Percentiles rank a stretch among this genome's conserved stretches.
Evolutionary conservation across 2,113 vertebrate genomes (phyloP).

Genomic region (Genyomyrus donnyi): DNA sequence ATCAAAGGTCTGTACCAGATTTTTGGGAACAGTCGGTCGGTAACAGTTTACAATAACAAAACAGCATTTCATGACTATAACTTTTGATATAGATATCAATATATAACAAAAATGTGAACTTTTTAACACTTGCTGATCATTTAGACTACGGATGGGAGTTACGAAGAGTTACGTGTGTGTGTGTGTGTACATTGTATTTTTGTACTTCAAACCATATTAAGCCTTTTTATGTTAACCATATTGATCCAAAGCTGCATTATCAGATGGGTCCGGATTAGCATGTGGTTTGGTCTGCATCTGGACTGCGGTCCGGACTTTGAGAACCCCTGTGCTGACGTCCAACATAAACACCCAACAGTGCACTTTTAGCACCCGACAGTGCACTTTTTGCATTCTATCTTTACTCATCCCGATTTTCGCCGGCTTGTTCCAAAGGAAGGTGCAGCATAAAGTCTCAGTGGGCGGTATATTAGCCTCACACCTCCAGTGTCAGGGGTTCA

Average conservation of each 20-base stretch:
- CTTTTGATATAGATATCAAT: background rate
- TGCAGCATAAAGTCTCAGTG: background rate
- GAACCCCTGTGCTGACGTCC: background rate
- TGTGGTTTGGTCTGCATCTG: background rate
- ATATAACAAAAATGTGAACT: background rate
- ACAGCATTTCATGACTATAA: background rate
- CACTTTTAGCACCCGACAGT: background rate
- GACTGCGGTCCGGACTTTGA: background rate
- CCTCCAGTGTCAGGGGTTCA: background rate
- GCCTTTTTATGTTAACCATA: background rate
- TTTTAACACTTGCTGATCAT: background rate
- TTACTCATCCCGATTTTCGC: background rate
- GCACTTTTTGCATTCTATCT: background rate
- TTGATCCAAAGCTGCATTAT: background rate
- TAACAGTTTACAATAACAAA: background rate
- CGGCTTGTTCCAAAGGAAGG: background rate
- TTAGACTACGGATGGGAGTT: background rate
- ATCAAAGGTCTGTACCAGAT: background rate
- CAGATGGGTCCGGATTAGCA: background rate
- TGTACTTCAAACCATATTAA: background rate
- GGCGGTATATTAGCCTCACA: background rate
- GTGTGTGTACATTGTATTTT: background rate
- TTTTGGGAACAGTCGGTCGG: background rate
- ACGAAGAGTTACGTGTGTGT: background rate
- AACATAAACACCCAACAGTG: background rate